These are phyloP conservation scores for Mesitornis unicolor DNA, from an alignment of 2,113 vertebrate species.

Conservation along the genomic window DNA sequence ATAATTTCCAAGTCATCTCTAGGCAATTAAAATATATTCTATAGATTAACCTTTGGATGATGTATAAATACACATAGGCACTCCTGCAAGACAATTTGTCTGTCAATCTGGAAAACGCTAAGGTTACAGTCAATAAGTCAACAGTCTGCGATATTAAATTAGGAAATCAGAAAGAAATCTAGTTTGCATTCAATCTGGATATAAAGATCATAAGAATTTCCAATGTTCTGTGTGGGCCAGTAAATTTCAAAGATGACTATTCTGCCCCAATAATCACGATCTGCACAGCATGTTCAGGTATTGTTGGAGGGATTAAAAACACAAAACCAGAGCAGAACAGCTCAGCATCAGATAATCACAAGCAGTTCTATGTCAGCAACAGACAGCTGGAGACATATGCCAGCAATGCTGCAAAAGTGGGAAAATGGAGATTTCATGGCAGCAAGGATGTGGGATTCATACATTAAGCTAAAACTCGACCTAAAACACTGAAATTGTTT, in stretches of 20 bases:
- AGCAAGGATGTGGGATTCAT: slow-evolving; percentile 28
- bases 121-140: slow-evolving; percentile 32
- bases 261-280: background rate
- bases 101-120: slow-evolving; percentile 46
- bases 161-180: slow-evolving; percentile 14
- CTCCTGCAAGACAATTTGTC: slow-evolving; percentile 43
- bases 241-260: slow-evolving; percentile 20
- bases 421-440: slow-evolving; percentile 51
- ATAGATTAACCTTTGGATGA: slow-evolving; percentile 26
- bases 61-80: slow-evolving; percentile 23
- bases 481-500: background rate
- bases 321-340: slow-evolving; percentile 42
- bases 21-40: slow-evolving; percentile 36
- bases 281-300: slow-evolving; percentile 21
- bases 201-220: slow-evolving; percentile 3
- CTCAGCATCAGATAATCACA: slow-evolving; percentile 65
- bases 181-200: background rate
- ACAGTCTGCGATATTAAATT: slow-evolving; percentile 18
- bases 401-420: slow-evolving; percentile 44
- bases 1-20: background rate
- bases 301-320: slow-evolving; percentile 55
- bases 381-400: slow-evolving; percentile 60
- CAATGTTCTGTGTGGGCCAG: slow-evolving; percentile 4
- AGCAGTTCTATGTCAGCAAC: slow-evolving; percentile 52
- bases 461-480: slow-evolving; percentile 16